Evolutionary conservation across 2,113 vertebrate species (phyloP).

Genomic region (Myrmophylax atrothorax): DNA sequence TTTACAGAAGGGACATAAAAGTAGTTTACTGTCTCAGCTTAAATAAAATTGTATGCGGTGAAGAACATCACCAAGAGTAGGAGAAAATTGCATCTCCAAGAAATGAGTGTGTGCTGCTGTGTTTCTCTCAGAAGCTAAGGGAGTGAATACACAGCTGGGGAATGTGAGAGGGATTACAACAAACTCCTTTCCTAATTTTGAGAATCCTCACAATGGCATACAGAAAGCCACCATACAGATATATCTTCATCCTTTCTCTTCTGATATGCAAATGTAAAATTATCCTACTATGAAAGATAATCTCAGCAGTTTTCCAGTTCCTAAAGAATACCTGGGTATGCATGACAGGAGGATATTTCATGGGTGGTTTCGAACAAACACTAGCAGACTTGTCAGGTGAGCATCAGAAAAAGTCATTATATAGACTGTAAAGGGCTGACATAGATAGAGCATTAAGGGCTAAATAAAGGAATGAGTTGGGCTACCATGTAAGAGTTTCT

Average conservation of each 20-base stretch:
- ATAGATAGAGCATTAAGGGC: background rate
- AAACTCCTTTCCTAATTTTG: background rate
- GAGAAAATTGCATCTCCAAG: background rate
- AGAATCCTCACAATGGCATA: background rate
- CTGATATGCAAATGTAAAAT: background rate
- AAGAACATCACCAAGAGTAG: background rate
- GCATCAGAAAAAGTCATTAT: background rate
- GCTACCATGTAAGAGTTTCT: background rate
- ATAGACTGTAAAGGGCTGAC: background rate
- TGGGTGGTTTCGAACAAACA: background rate
- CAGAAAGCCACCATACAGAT: background rate
- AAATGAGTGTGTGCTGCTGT: background rate
- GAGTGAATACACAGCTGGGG: rapidly evolving
- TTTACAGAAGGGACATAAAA: conserved; percentile 5
- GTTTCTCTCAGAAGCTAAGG: background rate
- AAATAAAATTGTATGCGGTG: background rate
- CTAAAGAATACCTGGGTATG: background rate
- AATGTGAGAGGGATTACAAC: background rate
- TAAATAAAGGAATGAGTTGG: background rate
- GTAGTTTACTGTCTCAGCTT: background rate
- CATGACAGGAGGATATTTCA: background rate
- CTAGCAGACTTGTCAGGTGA: background rate
- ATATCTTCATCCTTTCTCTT: background rate
- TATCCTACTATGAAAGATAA: background rate
- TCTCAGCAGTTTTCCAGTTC: background rate